Evolutionary conservation across 2,888 invertebrate genomes (phyloP).

Genomic region (Macrophya annulata): DNA sequence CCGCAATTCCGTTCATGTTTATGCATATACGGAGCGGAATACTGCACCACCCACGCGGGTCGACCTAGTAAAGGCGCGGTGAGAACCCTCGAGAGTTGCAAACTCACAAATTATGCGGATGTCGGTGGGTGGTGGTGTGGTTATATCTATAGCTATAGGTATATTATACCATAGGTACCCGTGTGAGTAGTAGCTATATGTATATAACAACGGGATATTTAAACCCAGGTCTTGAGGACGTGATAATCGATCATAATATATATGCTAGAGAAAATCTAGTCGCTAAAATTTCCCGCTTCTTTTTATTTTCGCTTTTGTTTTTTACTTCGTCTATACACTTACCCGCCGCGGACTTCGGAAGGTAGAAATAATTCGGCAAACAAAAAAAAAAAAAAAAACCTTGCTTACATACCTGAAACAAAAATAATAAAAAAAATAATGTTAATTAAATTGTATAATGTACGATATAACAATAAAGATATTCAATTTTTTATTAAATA

Average conservation of each 20-base stretch:
- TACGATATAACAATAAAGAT: background rate
- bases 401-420: slow-evolving; percentile 63
- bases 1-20: slow-evolving; percentile 63
- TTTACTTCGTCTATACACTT: background rate
- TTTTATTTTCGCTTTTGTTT: background rate
- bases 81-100: slow-evolving; percentile 52
- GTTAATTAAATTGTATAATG: background rate
- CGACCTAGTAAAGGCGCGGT: slow-evolving; percentile 56
- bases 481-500: background rate
- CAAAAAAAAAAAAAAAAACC: no score
- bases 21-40: slow-evolving; percentile 57
- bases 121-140: background rate
- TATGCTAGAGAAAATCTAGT: slow-evolving; percentile 1
- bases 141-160: slow-evolving; percentile 1
- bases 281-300: background rate
- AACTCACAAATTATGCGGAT: slow-evolving; percentile 37
- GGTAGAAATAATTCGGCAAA: background rate
- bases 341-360: slow-evolving; percentile 8
- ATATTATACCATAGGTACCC: slow-evolving; percentile 15
- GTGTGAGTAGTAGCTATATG: background rate
- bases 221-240: slow-evolving; percentile 33
- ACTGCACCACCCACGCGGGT: slow-evolving; percentile 47
- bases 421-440: slow-evolving; percentile 25
- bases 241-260: slow-evolving; percentile 25
- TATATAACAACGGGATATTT: background rate